Evolutionary conservation across 2,797 vertebrate genomes (phyloP), one percentile per base, ranked within the genome.

Genomic region (Octomys mimax): DNA sequence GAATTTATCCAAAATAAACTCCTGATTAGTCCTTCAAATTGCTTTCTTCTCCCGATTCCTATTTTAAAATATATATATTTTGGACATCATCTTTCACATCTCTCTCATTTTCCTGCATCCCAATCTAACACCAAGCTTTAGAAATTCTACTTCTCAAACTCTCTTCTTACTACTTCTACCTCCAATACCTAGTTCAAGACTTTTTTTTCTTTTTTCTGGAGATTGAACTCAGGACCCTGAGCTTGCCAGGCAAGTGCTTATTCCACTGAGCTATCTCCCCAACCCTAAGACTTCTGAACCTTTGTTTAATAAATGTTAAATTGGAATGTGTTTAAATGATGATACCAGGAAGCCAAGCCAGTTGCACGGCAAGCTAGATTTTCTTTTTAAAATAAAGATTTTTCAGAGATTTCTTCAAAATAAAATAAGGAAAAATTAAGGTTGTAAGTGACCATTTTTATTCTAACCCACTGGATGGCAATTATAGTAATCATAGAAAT

Each of bases 341-440:
- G 42, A 83, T 14, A 54, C 22, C 21, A 81, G 39, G 4, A 92
- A 77, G 80, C 75, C 36, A 83, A 18, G 89, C 19, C 61, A 64
- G 33, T 59, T 80, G 81, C 42, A 18, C 79, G 19, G 33, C 26
- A 13, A 95, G 52, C 36, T 89, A 79, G 66, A 78, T 49, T 88
- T 91, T 39, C 61, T 87, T 86, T 71, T n/a, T 61, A 96, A 93
- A 91, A 22, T 62, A 78, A 95, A 68, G 11, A 83, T 71, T 66
- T 66, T 90, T 88, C 18, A 94, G 33, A 95, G 1, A 8, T 78
- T 95, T 59, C 73, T 75, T 85, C 68, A 86, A 91, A 95, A 80
- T 57, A 64, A 89, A 92, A 61, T 78, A 92, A 87, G n/a, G 19
- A 89, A 54, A 88, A 79, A 68, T 49, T 31, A 92, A 83, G 39